phyloP scores from a whole-genome alignment of 2,113 vertebrate species.

The Coptodon bakossiorum region DNA sequence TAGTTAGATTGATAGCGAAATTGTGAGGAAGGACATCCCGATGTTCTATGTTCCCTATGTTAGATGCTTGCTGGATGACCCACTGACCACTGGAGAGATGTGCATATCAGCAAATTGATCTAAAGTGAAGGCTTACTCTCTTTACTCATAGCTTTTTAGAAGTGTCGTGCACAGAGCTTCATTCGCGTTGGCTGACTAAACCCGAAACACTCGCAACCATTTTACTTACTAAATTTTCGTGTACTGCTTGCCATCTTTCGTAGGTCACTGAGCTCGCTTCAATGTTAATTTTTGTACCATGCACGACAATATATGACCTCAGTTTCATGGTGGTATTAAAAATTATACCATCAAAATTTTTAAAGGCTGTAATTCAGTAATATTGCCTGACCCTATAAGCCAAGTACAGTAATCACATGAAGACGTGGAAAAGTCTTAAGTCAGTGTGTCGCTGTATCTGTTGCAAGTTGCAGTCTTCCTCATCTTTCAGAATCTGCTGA shows the following conservation, averaged over 20 bases:
- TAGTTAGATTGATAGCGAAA: neutral
- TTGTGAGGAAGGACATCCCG: neutral
- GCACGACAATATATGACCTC: neutral
- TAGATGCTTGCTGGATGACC: neutral
- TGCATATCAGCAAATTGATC: neutral
- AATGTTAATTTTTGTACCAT: neutral
- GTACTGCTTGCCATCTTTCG: rapidly evolving
- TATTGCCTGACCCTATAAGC: neutral
- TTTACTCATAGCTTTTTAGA: neutral
- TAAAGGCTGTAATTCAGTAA: neutral
- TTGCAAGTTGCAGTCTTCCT: neutral
- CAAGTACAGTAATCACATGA: no score
- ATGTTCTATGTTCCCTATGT: neutral
- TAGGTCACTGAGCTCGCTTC: neutral
- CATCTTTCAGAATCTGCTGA: neutral
- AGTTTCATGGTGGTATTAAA: neutral
- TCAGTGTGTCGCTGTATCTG: neutral
- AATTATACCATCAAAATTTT: neutral
- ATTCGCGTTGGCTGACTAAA: rapidly evolving
- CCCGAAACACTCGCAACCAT: neutral
- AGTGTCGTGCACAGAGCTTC: neutral
- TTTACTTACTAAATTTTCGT: neutral
- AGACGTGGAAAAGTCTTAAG: neutral
- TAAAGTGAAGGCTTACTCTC: neutral
- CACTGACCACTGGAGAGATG: neutral